These are phyloP conservation scores for Microplitis deprimator DNA, from an alignment of 2,888 invertebrate genomes.

Conservation along the genomic window DNA sequence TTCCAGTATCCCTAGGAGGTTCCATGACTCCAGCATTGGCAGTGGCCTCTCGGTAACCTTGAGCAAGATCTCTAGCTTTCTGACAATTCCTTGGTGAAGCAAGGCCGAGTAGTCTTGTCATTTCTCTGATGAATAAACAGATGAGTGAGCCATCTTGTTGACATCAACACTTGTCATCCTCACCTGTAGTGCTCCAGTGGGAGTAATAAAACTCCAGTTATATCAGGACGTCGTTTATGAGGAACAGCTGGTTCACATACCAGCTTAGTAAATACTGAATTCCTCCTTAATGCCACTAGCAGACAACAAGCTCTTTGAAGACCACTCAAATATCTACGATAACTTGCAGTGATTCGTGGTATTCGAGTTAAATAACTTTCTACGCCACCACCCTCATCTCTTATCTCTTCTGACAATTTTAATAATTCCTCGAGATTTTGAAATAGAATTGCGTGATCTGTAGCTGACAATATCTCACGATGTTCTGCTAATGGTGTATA, in stretches of 20 bases:
- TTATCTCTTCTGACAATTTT: conserved; percentile 85
- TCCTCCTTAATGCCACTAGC: conserved; percentile 77
- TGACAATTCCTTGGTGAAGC: conserved; percentile 67
- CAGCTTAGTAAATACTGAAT: conserved; percentile 85
- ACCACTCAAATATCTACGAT: conserved; percentile 87
- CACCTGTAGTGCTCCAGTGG: conserved; percentile 85
- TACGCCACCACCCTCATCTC: conserved; percentile 81
- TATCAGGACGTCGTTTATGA: conserved; percentile 82
- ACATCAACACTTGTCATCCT: conserved; percentile 29
- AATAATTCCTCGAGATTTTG: conserved; percentile 89
- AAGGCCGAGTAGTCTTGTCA: conserved; percentile 67
- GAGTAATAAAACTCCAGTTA: conserved; percentile 87
- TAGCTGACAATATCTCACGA: conserved; percentile 82
- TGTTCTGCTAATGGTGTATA: conserved; percentile 83
- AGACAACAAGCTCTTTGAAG: conserved; percentile 89
- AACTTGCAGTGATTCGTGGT: conserved; percentile 82
- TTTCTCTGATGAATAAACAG: conserved; percentile 60
- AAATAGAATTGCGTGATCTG: conserved; percentile 85
- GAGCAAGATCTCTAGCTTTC: conserved; percentile 64
- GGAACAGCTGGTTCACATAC: conserved; percentile 87
- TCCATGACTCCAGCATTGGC: conserved; percentile 90
- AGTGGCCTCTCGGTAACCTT: conserved; percentile 84
- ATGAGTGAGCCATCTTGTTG: conserved; percentile 6
- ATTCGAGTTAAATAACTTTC: conserved; percentile 80
- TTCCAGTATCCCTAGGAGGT: conserved; percentile 83